Base-by-base conservation (phyloP, 2,113 vertebrate genomes). In the Corvus cornix region DNA sequence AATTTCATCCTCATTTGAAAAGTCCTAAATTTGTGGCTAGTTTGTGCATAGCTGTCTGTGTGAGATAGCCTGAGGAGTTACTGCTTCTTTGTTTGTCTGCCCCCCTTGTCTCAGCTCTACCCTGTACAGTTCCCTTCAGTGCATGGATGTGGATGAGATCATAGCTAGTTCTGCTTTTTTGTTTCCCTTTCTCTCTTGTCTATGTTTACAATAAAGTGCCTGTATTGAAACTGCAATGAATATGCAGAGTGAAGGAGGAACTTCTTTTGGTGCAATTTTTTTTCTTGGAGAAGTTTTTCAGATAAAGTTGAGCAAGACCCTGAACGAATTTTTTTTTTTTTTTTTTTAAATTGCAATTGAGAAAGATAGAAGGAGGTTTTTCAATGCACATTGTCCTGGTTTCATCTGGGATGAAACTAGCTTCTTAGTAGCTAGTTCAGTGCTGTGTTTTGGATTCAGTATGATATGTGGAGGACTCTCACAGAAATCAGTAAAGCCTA, bases 151-250 rank as follows among this genome's bases (percentile, higher is more conserved):
- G 60, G 48, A 59, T 73, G 87, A 90, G 63, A 48, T 60, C 94
- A 80, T 27, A 66, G 37, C 46, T 58, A 62, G 84, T 95, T 95
- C 89, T 92, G 84, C 77, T 95, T 94, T 95, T 79, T 60, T 93
- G 67, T 96, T 96, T 93, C 90, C 85, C 33, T 90, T 95, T 95
- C 70, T 84, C 55, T 91, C 62, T 73, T 56, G 41, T 69, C 46
- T 86, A 3, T 72, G 74, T 89, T 93, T 95, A 84, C 64, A 92
- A 43, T 48, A 67, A 93, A 89, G 19, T 0, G 10, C 35, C 60
- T 67, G 56, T 63, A 52, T n/a, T 72, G 53, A 73, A 91, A 51
- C 31, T 46, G 30, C 43, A 69, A 37, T 52, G 52, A 87, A 84
- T 67, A 41, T 58, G 31, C 76, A 67, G 63, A 41, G 48, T 41